Percentiles rank a stretch among this genome's conserved stretches.
Evolutionary conservation across 2,888 invertebrate genomes (phyloP).

Genomic region (Lissocephala sabroskyi): DNA sequence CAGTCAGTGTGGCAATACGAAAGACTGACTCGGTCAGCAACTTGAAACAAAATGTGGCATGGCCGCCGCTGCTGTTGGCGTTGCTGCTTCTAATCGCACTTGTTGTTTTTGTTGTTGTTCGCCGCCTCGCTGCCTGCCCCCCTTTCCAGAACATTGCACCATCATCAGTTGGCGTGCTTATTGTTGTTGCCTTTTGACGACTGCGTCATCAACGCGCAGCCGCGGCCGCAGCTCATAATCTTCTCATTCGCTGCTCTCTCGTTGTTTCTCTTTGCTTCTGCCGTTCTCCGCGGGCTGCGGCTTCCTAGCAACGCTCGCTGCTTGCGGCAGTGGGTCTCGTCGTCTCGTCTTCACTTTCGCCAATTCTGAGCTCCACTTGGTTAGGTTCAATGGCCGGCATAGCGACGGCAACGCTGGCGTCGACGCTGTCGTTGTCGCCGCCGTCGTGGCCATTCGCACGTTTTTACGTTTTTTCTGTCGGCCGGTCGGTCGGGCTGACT

Average conservation of each 20-base stretch:
- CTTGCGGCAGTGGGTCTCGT: slow-evolving; percentile 66
- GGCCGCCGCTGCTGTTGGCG: too few species aligned
- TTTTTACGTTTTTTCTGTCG: slow-evolving; percentile 27
- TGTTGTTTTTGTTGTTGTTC: slow-evolving; percentile 10
- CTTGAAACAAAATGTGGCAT: too few species aligned
- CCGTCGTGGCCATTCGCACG: slow-evolving; percentile 54
- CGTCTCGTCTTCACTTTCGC: slow-evolving; percentile 68
- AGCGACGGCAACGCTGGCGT: slow-evolving; percentile 12
- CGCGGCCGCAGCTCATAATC: too few species aligned
- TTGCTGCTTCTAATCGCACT: slow-evolving; percentile 1
- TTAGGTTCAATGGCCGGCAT: slow-evolving; percentile 53
- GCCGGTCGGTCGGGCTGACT: slow-evolving; percentile 1
- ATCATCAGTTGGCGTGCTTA: slow-evolving; percentile 42
- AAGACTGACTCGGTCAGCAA: too few species aligned
- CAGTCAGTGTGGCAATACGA: too few species aligned
- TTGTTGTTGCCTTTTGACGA: slow-evolving; percentile 46
- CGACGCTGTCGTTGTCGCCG: slow-evolving; percentile 17
- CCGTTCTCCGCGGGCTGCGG: slow-evolving; percentile 8
- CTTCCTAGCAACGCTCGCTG: slow-evolving; percentile 30
- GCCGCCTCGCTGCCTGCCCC: slow-evolving; percentile 26
- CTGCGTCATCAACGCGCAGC: slow-evolving; percentile 46
- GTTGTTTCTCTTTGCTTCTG: slow-evolving; percentile 1
- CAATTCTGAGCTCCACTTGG: slow-evolving; percentile 64
- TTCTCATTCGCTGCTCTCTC: slow-evolving; percentile 2
- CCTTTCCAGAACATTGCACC: slow-evolving; percentile 45